phyloP scores from a whole-genome alignment of 1,140 invertebrate genomes.

The Drosophila navojoa region DNA sequence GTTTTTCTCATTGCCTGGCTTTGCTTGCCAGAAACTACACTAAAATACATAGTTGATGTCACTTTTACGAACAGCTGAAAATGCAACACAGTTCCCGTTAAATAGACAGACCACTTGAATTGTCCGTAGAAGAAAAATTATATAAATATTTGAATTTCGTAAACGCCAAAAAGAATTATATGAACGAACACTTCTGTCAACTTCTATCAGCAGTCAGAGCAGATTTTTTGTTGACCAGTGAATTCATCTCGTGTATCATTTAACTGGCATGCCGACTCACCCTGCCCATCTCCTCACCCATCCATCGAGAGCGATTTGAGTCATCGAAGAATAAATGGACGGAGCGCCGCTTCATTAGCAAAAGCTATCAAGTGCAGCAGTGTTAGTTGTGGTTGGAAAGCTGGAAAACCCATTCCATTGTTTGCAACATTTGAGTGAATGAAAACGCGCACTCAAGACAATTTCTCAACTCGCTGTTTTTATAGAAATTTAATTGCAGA shows the following conservation, averaged over 20 bases:
- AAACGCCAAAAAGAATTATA: background rate
- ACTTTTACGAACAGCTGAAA: conserved; percentile 37
- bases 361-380: conserved; percentile 28
- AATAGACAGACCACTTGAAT: background rate
- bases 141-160: background rate
- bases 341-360: conserved; percentile 45
- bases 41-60: conserved; percentile 16
- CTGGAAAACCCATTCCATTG: conserved; percentile 68
- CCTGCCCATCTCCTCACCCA: background rate
- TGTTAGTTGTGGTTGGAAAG: conserved; percentile 33
- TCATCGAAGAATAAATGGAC: conserved; percentile 34
- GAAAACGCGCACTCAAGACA: conserved; percentile 63
- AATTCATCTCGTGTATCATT: conserved; percentile 37
- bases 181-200: background rate
- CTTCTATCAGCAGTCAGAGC: conserved; percentile 4
- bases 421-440: conserved; percentile 72
- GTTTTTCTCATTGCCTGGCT: conserved; percentile 50
- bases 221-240: conserved; percentile 26
- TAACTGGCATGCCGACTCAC: conserved; percentile 28
- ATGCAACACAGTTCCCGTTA: background rate
- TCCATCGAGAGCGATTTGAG: conserved; percentile 36
- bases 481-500: conserved; percentile 75
- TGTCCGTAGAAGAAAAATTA: background rate
- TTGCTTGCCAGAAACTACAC: conserved; percentile 22
- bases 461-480: conserved; percentile 26